Percentiles rank a stretch among this genome's conserved stretches.
These are phyloP conservation scores for Drosophila ironensis DNA, from an alignment of 1,140 invertebrate species.

Conservation along the genomic window DNA sequence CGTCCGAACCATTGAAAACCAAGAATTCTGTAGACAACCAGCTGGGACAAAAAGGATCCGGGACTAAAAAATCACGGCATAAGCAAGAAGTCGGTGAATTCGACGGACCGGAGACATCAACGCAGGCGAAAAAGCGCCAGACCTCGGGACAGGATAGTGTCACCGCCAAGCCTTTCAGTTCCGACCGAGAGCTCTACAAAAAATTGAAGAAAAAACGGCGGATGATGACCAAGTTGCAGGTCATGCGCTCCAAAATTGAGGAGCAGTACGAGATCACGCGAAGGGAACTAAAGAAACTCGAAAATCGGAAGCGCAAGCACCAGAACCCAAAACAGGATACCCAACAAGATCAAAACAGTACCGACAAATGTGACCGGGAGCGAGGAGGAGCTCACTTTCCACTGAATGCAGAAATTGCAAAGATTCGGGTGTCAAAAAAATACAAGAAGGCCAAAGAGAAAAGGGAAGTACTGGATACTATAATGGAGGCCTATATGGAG, in stretches of 20 bases:
- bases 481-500: too few relatives aligned
- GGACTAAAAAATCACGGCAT: too few relatives aligned
- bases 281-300: conserved; percentile 11
- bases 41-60: too few relatives aligned
- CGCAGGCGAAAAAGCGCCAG: not conserved
- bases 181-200: not conserved
- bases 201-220: conserved; percentile 1
- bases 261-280: not conserved
- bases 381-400: conserved; percentile 22
- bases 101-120: not conserved
- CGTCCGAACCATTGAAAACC: too few relatives aligned
- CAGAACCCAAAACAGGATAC: too few relatives aligned
- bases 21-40: too few relatives aligned
- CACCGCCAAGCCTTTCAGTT: not conserved
- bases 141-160: too few relatives aligned
- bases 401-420: not conserved
- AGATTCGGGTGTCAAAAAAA: not conserved
- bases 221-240: conserved; percentile 10
- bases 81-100: too few relatives aligned
- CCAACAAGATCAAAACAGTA: too few relatives aligned
- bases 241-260: conserved; percentile 11
- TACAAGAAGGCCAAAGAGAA: not conserved
- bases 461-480: not conserved
- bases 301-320: not conserved
- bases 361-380: too few relatives aligned